A percentile compares a stretch with the other conserved stretches of the same genome.
Evolutionary conservation across 2,797 vertebrate genomes (phyloP).

Genomic region (Thamnophis elegans): DNA sequence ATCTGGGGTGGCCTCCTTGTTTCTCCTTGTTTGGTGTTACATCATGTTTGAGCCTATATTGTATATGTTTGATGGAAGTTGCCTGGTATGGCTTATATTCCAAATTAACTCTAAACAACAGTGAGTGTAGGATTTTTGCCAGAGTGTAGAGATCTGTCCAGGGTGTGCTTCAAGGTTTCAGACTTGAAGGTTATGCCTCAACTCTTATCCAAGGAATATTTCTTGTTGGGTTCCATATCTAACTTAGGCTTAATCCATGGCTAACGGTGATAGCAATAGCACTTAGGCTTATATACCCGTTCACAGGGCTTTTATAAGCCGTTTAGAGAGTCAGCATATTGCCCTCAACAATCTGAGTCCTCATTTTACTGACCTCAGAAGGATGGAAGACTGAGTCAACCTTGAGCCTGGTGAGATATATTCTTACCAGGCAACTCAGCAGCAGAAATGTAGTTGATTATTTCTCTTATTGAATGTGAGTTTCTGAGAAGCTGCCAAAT

Average conservation of each 20-base stretch:
- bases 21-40: not conserved
- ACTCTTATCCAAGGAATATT: not conserved
- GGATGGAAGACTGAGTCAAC: no score
- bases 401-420: no score
- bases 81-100: not conserved
- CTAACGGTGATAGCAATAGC: not conserved
- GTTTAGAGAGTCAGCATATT: no score
- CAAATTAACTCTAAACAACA: not conserved
- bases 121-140: not conserved
- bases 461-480: not conserved
- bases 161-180: not conserved
- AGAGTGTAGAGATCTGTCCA: not conserved
- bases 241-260: not conserved
- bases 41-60: not conserved
- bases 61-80: not conserved
- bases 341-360: no score
- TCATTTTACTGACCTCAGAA: no score
- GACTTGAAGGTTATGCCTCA: not conserved
- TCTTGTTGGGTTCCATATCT: not conserved
- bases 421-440: not conserved
- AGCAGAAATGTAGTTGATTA: not conserved
- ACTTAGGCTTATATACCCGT: no score
- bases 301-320: no score
- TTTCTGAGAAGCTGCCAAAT: not conserved
- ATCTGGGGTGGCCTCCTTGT: not conserved